Base-by-base conservation (phyloP, 2,797 vertebrate species). In the Hyperoplus lanceolatus region DNA sequence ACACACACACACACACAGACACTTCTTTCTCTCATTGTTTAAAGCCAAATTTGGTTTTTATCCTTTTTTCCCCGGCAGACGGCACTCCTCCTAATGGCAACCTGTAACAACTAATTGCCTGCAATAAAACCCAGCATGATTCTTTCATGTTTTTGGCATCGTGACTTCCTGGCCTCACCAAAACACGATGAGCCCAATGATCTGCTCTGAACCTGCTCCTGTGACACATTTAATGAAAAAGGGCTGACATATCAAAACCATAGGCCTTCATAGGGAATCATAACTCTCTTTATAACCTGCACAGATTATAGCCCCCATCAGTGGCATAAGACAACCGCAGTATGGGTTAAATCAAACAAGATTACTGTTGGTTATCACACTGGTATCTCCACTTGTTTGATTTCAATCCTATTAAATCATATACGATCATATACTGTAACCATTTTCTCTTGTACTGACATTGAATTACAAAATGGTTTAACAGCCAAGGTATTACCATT, bases 81-180 rank as follows among this genome's bases (percentile, higher is more conserved):
- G 48, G 18, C 13, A 82, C 73, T 82, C 69, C 43, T 74, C 21
- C 57, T 79, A 78, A 86, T 75, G 67, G 69, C 78, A 88, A 90
- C 89, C 88, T 92, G 84, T 90, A 86, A 92, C 83, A 84, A 84
- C 81, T 90, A 87, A 91, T 88, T 86, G 81, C 80, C 70, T 73
- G 77, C 73, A 89, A 88, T 87, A 88, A 86, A 87, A 82, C 80
- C 11, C 87, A 90, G 86, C 83, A 55, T 58, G 84, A 62, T 64
- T 71, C 61, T 79, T 85, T 91, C 70, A 75, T 80, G 83, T 83
- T 84, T 77, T 86, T 89, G 89, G 79, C 81, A 77, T 83, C 63
- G 11, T 71, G 77, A 81, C 81, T 84, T 87, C 73, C 82, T 78
- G 80, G 80, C 71, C 74, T 87, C 67, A 73, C 69, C 60, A 80